Evolutionary conservation across 2,888 invertebrate species (phyloP), one percentile per base, ranked within the genome.

Genomic region (Gymnocheta viridis): DNA sequence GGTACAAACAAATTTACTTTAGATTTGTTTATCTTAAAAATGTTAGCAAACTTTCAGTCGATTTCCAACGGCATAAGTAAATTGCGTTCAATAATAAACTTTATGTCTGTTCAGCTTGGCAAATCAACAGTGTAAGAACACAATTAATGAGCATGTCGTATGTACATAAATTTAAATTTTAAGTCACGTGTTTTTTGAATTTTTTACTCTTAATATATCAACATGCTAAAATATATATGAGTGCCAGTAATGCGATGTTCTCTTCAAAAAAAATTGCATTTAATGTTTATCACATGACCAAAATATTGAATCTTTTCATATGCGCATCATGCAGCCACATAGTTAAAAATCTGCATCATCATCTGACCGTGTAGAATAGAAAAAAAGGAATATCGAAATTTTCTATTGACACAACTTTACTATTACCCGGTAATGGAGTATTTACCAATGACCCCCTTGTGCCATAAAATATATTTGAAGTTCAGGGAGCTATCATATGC

Each of bases 401-500:
- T 69, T 10, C 41, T 27, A 62, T 22, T 51, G 60, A 60, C 49
- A 49, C 47, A 51, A 78, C 12, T 49, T 14, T 35, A 19, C 12
- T 5, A 9, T 35, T 35, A 62, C 4, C 4, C 9, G 9, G 12
- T 38, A 47, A 60, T 67, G 47, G 19, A 19, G 29, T 22, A 35
- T 19, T 67, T 60, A n/a, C 12, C 41, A 62, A 56, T 58, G 51
- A 69, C 24, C 60, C 44, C 2, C 35, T 22, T 38, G 58, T 38
- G 38, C 9, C 47, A 58, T 17, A 58, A 77, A 66, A 60, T 60
- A 60, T 69, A 7, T 60, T 41, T 22, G 10, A 2, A 60, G 67
- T 67, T 67, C 27, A 67, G 35, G 9, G 27, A 60, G 49, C 14
- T 10, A 47, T 19, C 60, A 60, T 14, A 14, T 17, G 38, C 38